A percentile compares a stretch with the other conserved stretches of the same genome.
These are phyloP conservation scores for Caenorhabditis sp. DNA, from an alignment of 2,888 invertebrate genomes.

Conservation along the genomic window DNA sequence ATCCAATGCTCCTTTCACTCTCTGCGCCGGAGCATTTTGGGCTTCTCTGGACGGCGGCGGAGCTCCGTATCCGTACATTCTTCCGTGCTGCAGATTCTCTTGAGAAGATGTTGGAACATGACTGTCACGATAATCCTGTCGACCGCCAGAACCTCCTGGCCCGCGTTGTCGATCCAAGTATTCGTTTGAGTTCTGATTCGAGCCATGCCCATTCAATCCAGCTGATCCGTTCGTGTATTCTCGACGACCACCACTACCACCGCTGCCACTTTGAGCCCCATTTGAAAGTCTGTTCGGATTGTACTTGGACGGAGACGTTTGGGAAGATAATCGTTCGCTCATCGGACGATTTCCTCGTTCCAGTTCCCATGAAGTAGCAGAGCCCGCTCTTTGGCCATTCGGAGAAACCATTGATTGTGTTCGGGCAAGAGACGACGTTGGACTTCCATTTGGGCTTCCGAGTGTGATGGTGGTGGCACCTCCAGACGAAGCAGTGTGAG, in stretches of 20 bases:
- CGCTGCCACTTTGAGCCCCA: slow-evolving; percentile 54
- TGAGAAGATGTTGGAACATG: slow-evolving; percentile 53
- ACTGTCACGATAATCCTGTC: slow-evolving; percentile 36
- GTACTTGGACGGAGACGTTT: slow-evolving; percentile 50
- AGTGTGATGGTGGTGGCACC: slow-evolving; percentile 71
- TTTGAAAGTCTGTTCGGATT: slow-evolving; percentile 21
- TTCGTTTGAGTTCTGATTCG: slow-evolving; percentile 28
- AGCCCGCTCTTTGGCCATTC: slow-evolving; percentile 27
- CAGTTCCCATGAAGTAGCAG: slow-evolving; percentile 49
- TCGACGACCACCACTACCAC: slow-evolving; percentile 57
- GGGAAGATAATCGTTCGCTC: slow-evolving; percentile 50
- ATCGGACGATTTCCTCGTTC: slow-evolving; percentile 43
- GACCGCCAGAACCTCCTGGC: slow-evolving; percentile 38
- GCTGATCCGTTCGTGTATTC: slow-evolving; percentile 51
- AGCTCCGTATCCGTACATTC: slow-evolving; percentile 58
- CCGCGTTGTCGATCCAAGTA: slow-evolving; percentile 39
- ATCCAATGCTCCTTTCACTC: slow-evolving; percentile 76
- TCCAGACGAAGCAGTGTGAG: slow-evolving; percentile 44
- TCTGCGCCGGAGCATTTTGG: slow-evolving; percentile 12
- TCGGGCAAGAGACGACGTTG: slow-evolving; percentile 59
- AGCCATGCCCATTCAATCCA: slow-evolving; percentile 29
- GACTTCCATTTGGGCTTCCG: slow-evolving; percentile 70
- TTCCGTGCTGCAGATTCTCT: slow-evolving; percentile 51
- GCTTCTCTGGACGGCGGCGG: slow-evolving; percentile 37
- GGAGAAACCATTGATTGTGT: slow-evolving; percentile 65